Conservation (phyloP, 1,140 invertebrate species). For the Drosophila simulans region DNA sequence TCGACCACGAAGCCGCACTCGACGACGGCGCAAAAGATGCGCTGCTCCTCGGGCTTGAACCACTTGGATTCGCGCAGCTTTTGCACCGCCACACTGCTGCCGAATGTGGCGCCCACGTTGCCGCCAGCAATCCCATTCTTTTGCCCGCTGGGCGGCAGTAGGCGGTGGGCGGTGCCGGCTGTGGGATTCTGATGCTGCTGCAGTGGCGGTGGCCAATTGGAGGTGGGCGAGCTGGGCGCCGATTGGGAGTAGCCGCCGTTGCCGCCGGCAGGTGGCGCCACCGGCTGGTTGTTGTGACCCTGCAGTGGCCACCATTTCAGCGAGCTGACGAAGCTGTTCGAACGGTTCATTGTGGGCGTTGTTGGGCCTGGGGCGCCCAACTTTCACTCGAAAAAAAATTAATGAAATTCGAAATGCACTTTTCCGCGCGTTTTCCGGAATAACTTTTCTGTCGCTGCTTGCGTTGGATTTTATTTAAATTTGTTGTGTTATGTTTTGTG, state of each 20-base stretch:
- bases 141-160: constrained; percentile 54
- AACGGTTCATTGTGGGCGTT: constrained; percentile 74
- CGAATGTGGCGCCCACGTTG: constrained; percentile 84
- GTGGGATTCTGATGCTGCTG: constrained; percentile 56
- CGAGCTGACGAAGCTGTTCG: constrained; percentile 82
- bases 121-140: constrained; percentile 29
- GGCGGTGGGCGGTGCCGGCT: constrained; percentile 52
- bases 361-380: constrained; percentile 45
- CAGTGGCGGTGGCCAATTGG: constrained; percentile 68
- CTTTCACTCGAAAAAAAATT: constrained; percentile 48
- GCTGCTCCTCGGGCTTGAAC: constrained; percentile 88
- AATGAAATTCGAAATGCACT: constrained; percentile 35
- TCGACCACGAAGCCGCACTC: constrained; percentile 89
- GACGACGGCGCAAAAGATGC: constrained; percentile 88
- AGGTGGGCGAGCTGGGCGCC: constrained; percentile 72
- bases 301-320: constrained; percentile 83
- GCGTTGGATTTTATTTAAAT: neutral
- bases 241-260: constrained; percentile 62
- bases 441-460: neutral
- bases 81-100: constrained; percentile 88
- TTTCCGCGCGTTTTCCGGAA: constrained; percentile 49
- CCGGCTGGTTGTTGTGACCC: constrained; percentile 71
- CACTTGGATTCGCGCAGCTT: constrained; percentile 89
- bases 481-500: constrained; percentile 1
- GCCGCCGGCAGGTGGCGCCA: constrained; percentile 29